Evolutionary conservation across 1,140 invertebrate species (phyloP).

Genomic region (Conopomorpha cramerella): DNA sequence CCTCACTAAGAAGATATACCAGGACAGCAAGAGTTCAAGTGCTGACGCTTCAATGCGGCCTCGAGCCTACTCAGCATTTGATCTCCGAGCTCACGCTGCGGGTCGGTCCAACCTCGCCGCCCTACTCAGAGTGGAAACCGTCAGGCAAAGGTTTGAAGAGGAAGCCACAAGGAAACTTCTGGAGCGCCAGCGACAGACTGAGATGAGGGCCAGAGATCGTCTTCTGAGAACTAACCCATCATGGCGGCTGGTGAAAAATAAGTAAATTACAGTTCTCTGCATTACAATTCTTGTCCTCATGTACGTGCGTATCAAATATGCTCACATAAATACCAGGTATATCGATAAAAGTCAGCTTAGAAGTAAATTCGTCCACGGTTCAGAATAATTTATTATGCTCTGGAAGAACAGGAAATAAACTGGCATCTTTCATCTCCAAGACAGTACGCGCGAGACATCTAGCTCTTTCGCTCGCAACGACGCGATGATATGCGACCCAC

Average conservation of each 20-base stretch:
- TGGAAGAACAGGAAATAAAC: too few species aligned
- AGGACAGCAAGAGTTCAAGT: slow-evolving; percentile 31
- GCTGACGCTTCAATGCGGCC: slow-evolving; percentile 10
- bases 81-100: slow-evolving; percentile 40
- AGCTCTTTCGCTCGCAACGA: too few species aligned
- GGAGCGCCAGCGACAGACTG: slow-evolving; percentile 62
- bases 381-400: too few species aligned
- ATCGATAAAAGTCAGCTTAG: too few species aligned
- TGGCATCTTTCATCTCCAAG: too few species aligned
- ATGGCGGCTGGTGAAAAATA: slow-evolving; percentile 69
- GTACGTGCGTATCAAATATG: too few species aligned
- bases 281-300: too few species aligned
- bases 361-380: too few species aligned
- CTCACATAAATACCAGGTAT: too few species aligned
- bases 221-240: slow-evolving; percentile 67
- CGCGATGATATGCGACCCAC: too few species aligned
- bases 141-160: slow-evolving; percentile 66
- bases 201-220: slow-evolving; percentile 62
- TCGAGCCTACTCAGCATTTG: slow-evolving; percentile 35
- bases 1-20: slow-evolving; percentile 38
- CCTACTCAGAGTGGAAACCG: slow-evolving; percentile 68
- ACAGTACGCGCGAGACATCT: too few species aligned
- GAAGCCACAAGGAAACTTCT: slow-evolving; percentile 64
- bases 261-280: slow-evolving; percentile 18
- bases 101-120: slow-evolving; percentile 73